Evolutionary conservation across 2,888 invertebrate genomes (phyloP).

Genomic region (Microctonus brassicae): DNA sequence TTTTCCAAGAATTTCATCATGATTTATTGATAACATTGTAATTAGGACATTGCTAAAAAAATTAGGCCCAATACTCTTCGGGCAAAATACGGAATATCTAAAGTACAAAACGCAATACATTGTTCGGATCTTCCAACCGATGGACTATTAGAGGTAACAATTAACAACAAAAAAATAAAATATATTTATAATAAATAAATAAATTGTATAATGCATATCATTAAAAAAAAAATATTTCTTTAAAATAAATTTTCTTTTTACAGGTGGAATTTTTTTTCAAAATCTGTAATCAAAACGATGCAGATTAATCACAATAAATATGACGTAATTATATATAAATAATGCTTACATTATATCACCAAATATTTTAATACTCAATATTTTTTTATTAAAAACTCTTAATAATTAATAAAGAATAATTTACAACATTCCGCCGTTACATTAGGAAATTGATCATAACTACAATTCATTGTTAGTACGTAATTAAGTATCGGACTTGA

Average conservation of each 20-base stretch:
- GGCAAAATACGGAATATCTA: constrained; percentile 85
- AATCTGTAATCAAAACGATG: constrained; percentile 70
- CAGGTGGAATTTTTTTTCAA: constrained; percentile 83
- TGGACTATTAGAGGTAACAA: constrained; percentile 79
- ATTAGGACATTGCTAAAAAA: constrained; percentile 87
- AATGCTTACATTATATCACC: neutral
- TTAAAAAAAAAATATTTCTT: neutral
- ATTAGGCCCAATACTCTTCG: constrained; percentile 87
- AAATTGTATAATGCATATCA: too few relatives aligned
- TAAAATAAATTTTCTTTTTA: constrained; percentile 29
- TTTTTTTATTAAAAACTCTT: neutral
- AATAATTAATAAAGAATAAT: neutral
- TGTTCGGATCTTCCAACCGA: constrained; percentile 95
- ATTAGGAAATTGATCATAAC: neutral
- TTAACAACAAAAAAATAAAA: neutral
- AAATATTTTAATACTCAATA: neutral
- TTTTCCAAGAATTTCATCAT: neutral
- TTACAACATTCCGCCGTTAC: neutral
- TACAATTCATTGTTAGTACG: neutral
- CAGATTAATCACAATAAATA: neutral
- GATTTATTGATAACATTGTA: constrained; percentile 16
- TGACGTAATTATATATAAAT: neutral
- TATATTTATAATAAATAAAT: neutral
- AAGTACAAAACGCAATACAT: constrained; percentile 90
- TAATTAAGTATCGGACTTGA: neutral